A percentile compares a stretch with the other conserved stretches of the same genome.
phyloP scores from a whole-genome alignment of 2,888 invertebrate genomes.

The Conus canariensis region DNA sequence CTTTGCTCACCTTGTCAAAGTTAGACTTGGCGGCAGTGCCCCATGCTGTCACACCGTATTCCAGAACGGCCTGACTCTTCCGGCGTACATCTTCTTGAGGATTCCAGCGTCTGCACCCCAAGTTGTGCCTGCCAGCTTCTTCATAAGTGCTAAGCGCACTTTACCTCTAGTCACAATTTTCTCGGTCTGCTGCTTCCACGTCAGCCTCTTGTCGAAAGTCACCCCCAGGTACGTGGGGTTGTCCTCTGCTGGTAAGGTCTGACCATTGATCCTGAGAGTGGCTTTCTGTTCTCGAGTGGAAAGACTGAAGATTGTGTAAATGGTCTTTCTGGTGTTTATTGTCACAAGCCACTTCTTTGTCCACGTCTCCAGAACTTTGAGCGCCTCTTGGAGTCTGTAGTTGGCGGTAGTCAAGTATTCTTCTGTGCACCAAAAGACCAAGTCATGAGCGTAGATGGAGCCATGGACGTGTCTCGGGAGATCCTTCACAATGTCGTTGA shows the following conservation, averaged over 20 bases:
- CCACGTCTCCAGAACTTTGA: background rate
- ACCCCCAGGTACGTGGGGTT: slow-evolving; percentile 23
- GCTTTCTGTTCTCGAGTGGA: background rate
- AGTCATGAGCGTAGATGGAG: slow-evolving; percentile 35
- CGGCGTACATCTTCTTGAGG: background rate
- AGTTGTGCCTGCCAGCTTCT: slow-evolving; percentile 24
- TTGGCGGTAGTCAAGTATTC: slow-evolving; percentile 24
- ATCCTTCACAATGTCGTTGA: slow-evolving; percentile 33
- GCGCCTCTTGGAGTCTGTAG: slow-evolving; percentile 18
- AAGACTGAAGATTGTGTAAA: slow-evolving; percentile 11
- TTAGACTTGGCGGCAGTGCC: too few species aligned
- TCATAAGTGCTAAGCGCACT: background rate
- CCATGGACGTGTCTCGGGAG: slow-evolving; percentile 21
- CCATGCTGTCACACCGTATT: too few species aligned
- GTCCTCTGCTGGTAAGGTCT: background rate
- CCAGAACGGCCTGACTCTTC: background rate
- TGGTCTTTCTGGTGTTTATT: slow-evolving; percentile 23
- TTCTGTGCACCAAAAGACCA: slow-evolving; percentile 31
- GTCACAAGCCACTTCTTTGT: slow-evolving; percentile 28
- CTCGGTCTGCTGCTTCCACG: background rate
- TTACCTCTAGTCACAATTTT: background rate
- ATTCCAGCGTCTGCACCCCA: slow-evolving; percentile 1
- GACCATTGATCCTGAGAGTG: background rate
- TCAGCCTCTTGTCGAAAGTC: background rate
- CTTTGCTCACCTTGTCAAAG: too few species aligned